Conservation (phyloP, 53 echinoderm and acorn worm genomes). For the Henricia sp. region DNA sequence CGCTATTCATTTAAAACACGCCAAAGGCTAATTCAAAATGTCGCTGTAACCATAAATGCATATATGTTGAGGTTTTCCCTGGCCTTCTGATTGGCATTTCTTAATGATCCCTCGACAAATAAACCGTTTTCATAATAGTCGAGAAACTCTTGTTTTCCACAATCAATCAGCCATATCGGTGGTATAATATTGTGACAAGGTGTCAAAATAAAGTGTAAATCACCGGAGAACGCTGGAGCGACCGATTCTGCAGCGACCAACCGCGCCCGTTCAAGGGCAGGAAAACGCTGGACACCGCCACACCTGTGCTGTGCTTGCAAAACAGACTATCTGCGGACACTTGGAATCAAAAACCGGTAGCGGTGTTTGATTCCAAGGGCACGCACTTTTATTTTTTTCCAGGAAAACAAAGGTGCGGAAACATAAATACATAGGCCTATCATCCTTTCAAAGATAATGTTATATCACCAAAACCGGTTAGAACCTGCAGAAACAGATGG, state of each 20-base stretch:
- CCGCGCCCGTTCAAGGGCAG: constrained; percentile 49
- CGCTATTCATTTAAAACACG: no score
- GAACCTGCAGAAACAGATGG: no score
- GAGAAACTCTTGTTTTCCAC: not conserved
- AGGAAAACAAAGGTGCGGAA: no score
- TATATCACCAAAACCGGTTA: no score
- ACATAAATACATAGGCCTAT: no score
- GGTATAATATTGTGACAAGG: constrained; percentile 55
- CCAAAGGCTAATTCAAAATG: no score
- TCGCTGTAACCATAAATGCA: no score
- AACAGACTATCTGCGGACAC: constrained; percentile 4
- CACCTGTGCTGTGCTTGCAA: constrained; percentile 48
- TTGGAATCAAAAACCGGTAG: not conserved
- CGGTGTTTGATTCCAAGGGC: not conserved
- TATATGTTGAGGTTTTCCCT: no score
- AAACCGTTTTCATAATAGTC: constrained; percentile 35
- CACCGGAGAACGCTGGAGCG: not conserved
- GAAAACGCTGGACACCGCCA: constrained; percentile 43
- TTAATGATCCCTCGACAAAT: constrained; percentile 38
- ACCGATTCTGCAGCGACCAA: not conserved
- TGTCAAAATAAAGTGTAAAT: constrained; percentile 61
- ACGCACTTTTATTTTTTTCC: no score
- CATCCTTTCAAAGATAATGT: no score
- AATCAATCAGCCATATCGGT: constrained; percentile 45
- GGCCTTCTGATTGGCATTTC: constrained; percentile 23